These are phyloP conservation scores for Coleophora deauratella DNA, from an alignment of 2,888 invertebrate genomes.

Conservation along the genomic window DNA sequence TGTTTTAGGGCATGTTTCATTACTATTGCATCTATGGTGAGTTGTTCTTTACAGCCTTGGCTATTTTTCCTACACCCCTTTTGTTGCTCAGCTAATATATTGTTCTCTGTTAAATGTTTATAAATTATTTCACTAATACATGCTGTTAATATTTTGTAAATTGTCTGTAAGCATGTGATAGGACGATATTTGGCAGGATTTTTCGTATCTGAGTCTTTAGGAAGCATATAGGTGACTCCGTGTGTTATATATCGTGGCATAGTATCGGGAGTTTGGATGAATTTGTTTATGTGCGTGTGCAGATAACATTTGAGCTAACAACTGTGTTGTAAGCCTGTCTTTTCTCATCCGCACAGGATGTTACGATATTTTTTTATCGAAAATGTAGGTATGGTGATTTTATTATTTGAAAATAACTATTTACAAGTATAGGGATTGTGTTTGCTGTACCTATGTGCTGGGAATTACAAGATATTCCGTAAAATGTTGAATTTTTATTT, in stretches of 20 bases:
- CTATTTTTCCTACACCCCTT: slow-evolving; percentile 3
- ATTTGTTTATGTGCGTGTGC: slow-evolving; percentile 10
- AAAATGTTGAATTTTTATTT: too few relatives aligned
- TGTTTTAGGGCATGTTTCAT: slow-evolving; percentile 6
- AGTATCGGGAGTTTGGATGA: slow-evolving; percentile 4
- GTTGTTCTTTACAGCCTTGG: slow-evolving; percentile 2
- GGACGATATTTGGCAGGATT: slow-evolving; percentile 9
- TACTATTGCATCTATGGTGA: slow-evolving; percentile 7
- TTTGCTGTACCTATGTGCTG: too few relatives aligned
- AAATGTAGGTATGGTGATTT: too few relatives aligned
- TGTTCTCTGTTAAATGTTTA: slow-evolving; percentile 10
- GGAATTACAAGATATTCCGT: too few relatives aligned
- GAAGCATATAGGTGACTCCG: slow-evolving; percentile 16
- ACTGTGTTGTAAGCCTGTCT: too few relatives aligned
- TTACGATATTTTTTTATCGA: too few relatives aligned
- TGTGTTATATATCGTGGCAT: slow-evolving; percentile 13
- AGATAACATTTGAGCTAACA: too few relatives aligned
- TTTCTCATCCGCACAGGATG: too few relatives aligned
- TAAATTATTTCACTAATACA: slow-evolving; percentile 16
- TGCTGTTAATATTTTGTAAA: too few relatives aligned
- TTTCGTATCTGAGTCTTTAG: slow-evolving; percentile 2
- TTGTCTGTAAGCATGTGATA: too few relatives aligned
- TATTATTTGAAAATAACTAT: too few relatives aligned
- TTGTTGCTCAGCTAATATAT: slow-evolving; percentile 3
- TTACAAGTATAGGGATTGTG: too few relatives aligned